Evolutionary conservation across 1,140 invertebrate species (phyloP).

Genomic region (Ectropis grisescens): DNA sequence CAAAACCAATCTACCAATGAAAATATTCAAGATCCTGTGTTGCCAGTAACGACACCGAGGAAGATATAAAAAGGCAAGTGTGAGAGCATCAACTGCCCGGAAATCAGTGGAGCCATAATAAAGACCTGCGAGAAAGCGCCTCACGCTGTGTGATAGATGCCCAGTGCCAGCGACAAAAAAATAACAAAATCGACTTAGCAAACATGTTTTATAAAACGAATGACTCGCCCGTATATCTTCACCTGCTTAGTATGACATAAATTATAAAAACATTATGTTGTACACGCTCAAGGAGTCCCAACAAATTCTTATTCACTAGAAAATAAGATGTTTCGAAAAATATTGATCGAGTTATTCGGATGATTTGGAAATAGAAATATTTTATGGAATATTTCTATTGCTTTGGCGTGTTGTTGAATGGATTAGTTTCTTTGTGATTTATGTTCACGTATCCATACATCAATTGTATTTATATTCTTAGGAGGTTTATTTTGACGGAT

Average conservation of each 20-base stretch:
- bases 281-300: slow-evolving; percentile 57
- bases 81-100: slow-evolving; percentile 25
- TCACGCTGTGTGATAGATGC: slow-evolving; percentile 65
- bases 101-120: slow-evolving; percentile 57
- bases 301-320: slow-evolving; percentile 61
- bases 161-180: slow-evolving; percentile 45
- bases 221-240: slow-evolving; percentile 59
- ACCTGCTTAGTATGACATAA: slow-evolving; percentile 68
- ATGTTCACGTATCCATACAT: too few relatives aligned
- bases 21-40: too few relatives aligned
- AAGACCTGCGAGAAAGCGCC: slow-evolving; percentile 52
- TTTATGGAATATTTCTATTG: slow-evolving; percentile 32
- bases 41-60: too few relatives aligned
- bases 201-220: slow-evolving; percentile 46
- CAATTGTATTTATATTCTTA: too few relatives aligned
- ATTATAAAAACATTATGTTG: slow-evolving; percentile 68
- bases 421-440: too few relatives aligned
- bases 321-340: slow-evolving; percentile 55
- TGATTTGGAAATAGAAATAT: slow-evolving; percentile 40
- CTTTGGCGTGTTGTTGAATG: slow-evolving; percentile 30
- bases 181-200: slow-evolving; percentile 53
- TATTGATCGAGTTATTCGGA: slow-evolving; percentile 46
- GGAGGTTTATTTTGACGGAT: too few relatives aligned
- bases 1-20: too few relatives aligned
- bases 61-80: slow-evolving; percentile 1